Evolutionary conservation across 64 coral and sea anemone genomes (phyloP).

Genomic region (Anthopleura sola): DNA sequence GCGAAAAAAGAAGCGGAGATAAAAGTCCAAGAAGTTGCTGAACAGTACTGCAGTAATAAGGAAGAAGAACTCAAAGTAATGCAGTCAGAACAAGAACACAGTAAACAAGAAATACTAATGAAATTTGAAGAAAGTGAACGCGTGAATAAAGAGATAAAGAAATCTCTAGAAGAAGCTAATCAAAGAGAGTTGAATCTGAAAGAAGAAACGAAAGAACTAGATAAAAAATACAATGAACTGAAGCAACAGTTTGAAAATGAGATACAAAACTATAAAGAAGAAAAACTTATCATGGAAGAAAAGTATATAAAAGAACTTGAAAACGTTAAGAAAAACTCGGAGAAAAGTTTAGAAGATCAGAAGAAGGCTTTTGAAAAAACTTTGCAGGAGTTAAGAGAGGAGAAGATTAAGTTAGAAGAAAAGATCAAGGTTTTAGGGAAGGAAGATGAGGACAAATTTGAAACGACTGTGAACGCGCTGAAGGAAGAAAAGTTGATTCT

Average conservation of each 20-base stretch:
- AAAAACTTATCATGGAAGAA: slow-evolving; percentile 66
- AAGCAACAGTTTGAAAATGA: slow-evolving; percentile 63
- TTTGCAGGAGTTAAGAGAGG: slow-evolving; percentile 25
- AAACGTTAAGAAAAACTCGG: slow-evolving; percentile 33
- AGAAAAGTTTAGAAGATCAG: slow-evolving; percentile 37
- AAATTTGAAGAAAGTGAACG: slow-evolving; percentile 56
- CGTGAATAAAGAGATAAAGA: slow-evolving; percentile 58
- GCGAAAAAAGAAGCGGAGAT: slow-evolving; percentile 52
- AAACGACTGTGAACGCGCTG: not conserved
- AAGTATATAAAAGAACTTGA: slow-evolving; percentile 24
- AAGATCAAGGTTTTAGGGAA: slow-evolving; percentile 7
- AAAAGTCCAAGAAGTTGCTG: slow-evolving; percentile 58
- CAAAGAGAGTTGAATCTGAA: slow-evolving; percentile 30
- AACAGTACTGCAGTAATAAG: slow-evolving; percentile 27
- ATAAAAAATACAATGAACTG: slow-evolving; percentile 63
- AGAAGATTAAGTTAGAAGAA: slow-evolving; percentile 28
- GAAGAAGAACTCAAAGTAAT: slow-evolving; percentile 79
- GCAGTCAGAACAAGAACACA: slow-evolving; percentile 64
- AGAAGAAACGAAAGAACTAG: slow-evolving; percentile 45
- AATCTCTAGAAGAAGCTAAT: slow-evolving; percentile 30
- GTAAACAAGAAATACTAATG: slow-evolving; percentile 40
- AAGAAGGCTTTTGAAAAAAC: slow-evolving; percentile 21
- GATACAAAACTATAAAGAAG: slow-evolving; percentile 58
- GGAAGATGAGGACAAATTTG: slow-evolving; percentile 27
- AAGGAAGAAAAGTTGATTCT: slow-evolving; percentile 59